Conservation (phyloP, 2,888 invertebrate species). For the Artemia sinica region DNA sequence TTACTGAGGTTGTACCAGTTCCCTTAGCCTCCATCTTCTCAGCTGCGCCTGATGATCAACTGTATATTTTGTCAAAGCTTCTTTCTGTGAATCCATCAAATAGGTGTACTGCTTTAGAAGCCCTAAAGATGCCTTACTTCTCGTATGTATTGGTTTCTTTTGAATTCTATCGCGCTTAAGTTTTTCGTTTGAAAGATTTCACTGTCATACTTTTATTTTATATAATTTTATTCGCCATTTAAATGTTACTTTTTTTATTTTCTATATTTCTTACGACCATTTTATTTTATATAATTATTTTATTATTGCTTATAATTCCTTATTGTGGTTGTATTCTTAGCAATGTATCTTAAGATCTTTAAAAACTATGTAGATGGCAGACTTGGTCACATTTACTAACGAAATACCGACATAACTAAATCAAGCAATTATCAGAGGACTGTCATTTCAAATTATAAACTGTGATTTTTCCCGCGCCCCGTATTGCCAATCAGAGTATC, state of each 20-base stretch:
- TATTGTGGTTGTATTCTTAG: too few species aligned
- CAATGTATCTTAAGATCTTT: too few species aligned
- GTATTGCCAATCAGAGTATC: too few species aligned
- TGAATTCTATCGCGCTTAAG: background rate
- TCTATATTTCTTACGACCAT: too few species aligned
- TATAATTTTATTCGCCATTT: background rate
- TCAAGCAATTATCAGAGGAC: too few species aligned
- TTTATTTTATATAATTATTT: too few species aligned
- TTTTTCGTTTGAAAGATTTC: background rate
- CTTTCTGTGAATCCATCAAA: conserved; percentile 63
- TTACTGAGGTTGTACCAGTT: conserved; percentile 65
- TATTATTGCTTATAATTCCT: too few species aligned
- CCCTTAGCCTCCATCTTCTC: conserved; percentile 82
- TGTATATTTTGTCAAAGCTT: conserved; percentile 57
- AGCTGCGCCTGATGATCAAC: conserved; percentile 77
- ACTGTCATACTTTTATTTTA: background rate
- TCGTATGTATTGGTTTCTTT: conserved; percentile 33
- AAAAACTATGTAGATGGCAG: too few species aligned
- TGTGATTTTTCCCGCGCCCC: too few species aligned
- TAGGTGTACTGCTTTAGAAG: conserved; percentile 62
- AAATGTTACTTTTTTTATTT: background rate
- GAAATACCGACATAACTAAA: too few species aligned
- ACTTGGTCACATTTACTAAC: too few species aligned
- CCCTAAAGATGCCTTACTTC: conserved; percentile 75
- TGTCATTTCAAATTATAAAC: too few species aligned